These are phyloP conservation scores for Doryteuthis pealeii DNA, from an alignment of 1,140 invertebrate species.

Conservation along the genomic window DNA sequence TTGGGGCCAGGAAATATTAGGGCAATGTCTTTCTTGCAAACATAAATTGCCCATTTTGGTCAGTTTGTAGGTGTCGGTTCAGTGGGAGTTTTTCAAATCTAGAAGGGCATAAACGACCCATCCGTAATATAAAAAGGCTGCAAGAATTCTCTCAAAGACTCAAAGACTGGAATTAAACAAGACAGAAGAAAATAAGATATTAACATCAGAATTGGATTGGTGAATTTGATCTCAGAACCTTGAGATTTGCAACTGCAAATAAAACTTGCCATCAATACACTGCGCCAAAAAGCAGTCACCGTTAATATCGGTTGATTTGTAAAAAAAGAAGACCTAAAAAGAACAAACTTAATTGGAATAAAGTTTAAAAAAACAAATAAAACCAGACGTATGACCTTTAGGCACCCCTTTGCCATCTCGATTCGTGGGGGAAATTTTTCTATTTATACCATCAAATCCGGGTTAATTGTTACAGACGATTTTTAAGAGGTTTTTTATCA, in stretches of 20 bases:
- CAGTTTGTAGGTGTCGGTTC: constrained; percentile 73
- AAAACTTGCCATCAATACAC: background rate
- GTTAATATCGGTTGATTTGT: background rate
- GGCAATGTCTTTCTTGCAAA: constrained; percentile 70
- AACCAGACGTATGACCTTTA: no score
- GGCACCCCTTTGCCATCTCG: no score
- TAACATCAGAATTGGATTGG: background rate
- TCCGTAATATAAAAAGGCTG: constrained; percentile 96
- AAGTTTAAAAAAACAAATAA: no score
- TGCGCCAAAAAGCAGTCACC: background rate
- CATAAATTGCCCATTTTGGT: constrained; percentile 76
- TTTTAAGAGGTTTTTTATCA: no score
- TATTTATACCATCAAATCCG: no score
- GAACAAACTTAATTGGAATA: no score
- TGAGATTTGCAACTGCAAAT: background rate
- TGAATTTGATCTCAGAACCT: background rate
- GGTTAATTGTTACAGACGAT: no score
- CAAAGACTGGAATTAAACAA: constrained; percentile 93
- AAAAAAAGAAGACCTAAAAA: no score
- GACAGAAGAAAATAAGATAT: constrained; percentile 50
- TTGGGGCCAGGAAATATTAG: background rate
- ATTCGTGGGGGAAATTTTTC: no score
- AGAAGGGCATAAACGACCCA: constrained; percentile 98
- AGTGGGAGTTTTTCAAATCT: constrained; percentile 91
- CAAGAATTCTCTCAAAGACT: no score